phyloP scores from a whole-genome alignment of 92 coral and sea anemone species.

The Epizoanthus ramosus region DNA sequence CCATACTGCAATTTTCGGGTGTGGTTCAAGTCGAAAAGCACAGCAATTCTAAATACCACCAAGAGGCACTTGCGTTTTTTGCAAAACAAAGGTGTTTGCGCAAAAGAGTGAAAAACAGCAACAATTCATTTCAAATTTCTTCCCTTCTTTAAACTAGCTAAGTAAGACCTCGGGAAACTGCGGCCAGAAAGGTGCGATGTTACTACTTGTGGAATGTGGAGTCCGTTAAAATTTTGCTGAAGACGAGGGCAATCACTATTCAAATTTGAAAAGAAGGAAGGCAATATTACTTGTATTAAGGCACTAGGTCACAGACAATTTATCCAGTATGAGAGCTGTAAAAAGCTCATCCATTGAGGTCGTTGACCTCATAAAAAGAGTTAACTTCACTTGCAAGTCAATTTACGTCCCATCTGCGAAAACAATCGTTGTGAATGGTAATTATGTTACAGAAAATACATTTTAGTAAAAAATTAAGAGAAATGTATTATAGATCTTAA shows the following conservation, averaged over 20 bases:
- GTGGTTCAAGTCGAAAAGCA: constrained; percentile 38
- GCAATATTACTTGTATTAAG: constrained; percentile 34
- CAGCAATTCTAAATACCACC: constrained; percentile 28
- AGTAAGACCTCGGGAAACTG: constrained; percentile 43
- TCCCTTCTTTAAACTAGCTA: constrained; percentile 47
- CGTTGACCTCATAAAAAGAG: no score
- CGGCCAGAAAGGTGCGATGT: constrained; percentile 25
- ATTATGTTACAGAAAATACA: no score
- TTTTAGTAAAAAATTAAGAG: no score
- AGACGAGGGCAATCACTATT: constrained; percentile 46
- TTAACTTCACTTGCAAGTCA: no score
- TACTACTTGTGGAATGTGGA: constrained; percentile 52
- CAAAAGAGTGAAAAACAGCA: constrained; percentile 17
- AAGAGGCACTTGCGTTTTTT: constrained; percentile 33
- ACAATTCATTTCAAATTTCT: constrained; percentile 38
- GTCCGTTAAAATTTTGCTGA: constrained; percentile 53
- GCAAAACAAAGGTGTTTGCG: constrained; percentile 29
- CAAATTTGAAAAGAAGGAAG: constrained; percentile 18
- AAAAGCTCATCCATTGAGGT: constrained; percentile 26
- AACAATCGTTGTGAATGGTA: no score
- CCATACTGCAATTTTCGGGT: constrained; percentile 41
- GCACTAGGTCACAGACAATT: constrained; percentile 35
- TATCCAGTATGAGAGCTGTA: constrained; percentile 30
- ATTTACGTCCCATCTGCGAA: no score
- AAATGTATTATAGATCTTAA: no score